phyloP scores from a whole-genome alignment of 2,888 invertebrate species.

The Ischnura elegans region DNA sequence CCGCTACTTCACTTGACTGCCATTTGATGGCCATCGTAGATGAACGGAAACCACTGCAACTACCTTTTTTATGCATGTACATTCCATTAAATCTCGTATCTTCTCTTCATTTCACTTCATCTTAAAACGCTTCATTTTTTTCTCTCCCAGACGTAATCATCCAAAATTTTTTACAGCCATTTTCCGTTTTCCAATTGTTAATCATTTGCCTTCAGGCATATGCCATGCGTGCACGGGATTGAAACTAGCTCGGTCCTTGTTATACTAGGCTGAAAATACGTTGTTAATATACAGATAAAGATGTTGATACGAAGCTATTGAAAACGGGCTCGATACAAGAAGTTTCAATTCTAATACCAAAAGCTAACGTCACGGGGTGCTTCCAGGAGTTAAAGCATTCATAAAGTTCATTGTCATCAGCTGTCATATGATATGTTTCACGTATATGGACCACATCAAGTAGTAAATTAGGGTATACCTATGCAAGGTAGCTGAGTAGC shows the following conservation, averaged over 20 bases:
- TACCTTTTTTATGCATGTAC: neutral
- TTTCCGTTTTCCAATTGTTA: neutral
- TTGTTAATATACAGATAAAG: no score
- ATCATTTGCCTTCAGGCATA: neutral
- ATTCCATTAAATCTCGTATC: neutral
- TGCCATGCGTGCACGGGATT: neutral
- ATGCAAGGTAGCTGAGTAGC: no score
- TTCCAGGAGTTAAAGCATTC: no score
- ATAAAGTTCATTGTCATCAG: no score
- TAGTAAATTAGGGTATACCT: no score
- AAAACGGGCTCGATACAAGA: no score
- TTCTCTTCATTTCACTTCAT: neutral
- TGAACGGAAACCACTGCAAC: constrained; percentile 9
- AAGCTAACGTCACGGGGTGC: no score
- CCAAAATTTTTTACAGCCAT: neutral
- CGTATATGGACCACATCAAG: no score
- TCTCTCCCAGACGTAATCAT: neutral
- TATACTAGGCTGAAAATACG: no score
- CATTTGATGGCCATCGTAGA: constrained; percentile 50
- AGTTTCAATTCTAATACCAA: no score
- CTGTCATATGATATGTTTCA: no score
- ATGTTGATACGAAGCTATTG: no score
- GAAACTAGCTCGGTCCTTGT: neutral
- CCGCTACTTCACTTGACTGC: constrained; percentile 54
- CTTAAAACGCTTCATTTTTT: neutral